phyloP scores from a whole-genome alignment of 2,888 invertebrate species.

The Pelosia muscerda region DNA sequence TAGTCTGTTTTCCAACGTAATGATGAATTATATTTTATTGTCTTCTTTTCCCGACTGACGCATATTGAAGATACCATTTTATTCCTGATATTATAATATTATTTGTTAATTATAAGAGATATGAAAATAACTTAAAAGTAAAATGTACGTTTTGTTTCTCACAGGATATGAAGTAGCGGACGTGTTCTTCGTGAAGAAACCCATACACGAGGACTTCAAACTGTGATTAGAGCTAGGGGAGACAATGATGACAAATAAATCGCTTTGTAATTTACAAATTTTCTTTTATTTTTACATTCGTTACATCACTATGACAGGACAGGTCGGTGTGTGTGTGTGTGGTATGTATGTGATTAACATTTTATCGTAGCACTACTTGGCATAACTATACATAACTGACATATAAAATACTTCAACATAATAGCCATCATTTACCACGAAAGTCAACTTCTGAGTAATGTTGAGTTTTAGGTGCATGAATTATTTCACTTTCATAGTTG shows the following conservation, averaged over 20 bases:
- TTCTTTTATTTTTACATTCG: background rate
- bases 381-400: no score
- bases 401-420: no score
- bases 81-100: constrained; percentile 29
- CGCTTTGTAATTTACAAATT: background rate
- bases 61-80: constrained; percentile 65
- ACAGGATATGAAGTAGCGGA: constrained; percentile 42
- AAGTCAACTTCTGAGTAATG: no score
- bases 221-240: constrained; percentile 1
- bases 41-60: constrained; percentile 85
- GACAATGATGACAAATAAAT: background rate
- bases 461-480: no score
- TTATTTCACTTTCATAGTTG: no score
- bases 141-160: constrained; percentile 39
- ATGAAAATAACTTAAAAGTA: background rate
- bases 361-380: no score
- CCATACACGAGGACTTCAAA: background rate
- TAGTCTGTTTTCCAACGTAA: background rate
- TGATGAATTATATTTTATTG: constrained; percentile 63
- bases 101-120: background rate
- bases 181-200: constrained; percentile 1
- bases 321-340: no score
- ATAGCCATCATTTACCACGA: no score
- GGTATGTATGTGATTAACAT: no score
- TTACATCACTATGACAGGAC: background rate